Conservation (phyloP, 1,140 invertebrate genomes). For the Onthophagus taurus region DNA sequence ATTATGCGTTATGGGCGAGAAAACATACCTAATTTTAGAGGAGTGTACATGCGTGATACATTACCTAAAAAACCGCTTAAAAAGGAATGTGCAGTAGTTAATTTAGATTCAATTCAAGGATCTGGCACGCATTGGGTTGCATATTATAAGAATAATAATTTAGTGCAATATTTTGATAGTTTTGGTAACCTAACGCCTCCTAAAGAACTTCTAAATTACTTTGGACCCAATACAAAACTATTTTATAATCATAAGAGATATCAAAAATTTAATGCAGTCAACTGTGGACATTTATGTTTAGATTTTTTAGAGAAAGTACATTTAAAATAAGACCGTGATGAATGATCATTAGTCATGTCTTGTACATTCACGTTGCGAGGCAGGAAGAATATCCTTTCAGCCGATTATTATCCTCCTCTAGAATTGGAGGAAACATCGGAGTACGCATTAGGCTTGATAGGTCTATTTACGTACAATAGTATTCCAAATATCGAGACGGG, state of each 20-base stretch:
- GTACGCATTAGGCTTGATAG: conserved; percentile 30
- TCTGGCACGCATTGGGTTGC: conserved; percentile 9
- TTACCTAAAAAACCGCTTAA: conserved; percentile 3
- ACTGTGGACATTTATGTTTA: conserved; percentile 12
- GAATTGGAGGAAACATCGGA: conserved; percentile 10
- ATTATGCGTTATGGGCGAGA: conserved; percentile 23
- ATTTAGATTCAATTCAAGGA: conserved; percentile 6
- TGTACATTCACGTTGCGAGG: conserved; percentile 9
- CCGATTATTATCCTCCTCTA: conserved; percentile 12
- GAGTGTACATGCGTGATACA: conserved; percentile 9
- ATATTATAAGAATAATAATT: conserved; percentile 1
- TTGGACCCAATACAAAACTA: conserved; percentile 1
- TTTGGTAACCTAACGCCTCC: conserved; percentile 14
- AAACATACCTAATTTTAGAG: conserved; percentile 11
- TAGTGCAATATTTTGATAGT: conserved; percentile 13
- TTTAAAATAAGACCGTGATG: background rate
- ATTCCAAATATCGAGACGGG: conserved; percentile 31
- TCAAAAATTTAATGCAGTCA: conserved; percentile 6
- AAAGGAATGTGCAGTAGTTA: conserved; percentile 13
- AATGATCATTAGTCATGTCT: conserved; percentile 9
- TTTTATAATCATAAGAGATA: conserved; percentile 9
- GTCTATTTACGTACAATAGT: conserved; percentile 33
- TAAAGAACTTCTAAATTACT: conserved; percentile 7
- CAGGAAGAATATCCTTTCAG: background rate
- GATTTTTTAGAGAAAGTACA: conserved; percentile 1